Conservation (phyloP, 1,140 invertebrate species). For the Drosophila novamexicana region DNA sequence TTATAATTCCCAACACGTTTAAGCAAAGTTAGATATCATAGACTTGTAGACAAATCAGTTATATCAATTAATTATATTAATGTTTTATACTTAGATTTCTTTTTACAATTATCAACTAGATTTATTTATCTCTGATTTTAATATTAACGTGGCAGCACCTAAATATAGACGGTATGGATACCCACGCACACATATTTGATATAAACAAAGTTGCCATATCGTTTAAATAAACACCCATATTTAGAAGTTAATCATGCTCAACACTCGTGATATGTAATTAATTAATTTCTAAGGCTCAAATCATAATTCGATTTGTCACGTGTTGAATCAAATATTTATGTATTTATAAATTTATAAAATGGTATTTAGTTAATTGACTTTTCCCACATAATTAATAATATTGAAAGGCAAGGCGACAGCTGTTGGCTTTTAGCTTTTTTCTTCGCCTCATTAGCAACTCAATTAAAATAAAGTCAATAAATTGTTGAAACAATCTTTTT, state of each 20-base stretch:
- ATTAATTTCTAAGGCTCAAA: background rate
- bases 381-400: conserved; percentile 32
- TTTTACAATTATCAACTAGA: too few species aligned
- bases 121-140: too few species aligned
- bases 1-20: too few species aligned
- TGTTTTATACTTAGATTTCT: too few species aligned
- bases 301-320: conserved; percentile 2
- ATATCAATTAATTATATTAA: too few species aligned
- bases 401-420: conserved; percentile 7
- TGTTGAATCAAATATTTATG: background rate
- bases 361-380: conserved; percentile 33
- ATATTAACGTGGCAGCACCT: too few species aligned
- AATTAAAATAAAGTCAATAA: conserved; percentile 32
- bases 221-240: background rate
- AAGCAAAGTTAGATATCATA: too few species aligned
- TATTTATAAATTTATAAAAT: conserved; percentile 11
- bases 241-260: background rate
- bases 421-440: background rate
- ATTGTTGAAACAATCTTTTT: conserved; percentile 16
- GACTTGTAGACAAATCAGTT: too few species aligned
- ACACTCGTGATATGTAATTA: background rate
- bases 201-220: too few species aligned
- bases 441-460: conserved; percentile 17
- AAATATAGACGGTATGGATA: too few species aligned
- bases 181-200: too few species aligned